Evolutionary conservation across 2,113 vertebrate genomes (phyloP), one percentile per base, ranked within the genome.

Genomic region (Okapia johnstoni): DNA sequence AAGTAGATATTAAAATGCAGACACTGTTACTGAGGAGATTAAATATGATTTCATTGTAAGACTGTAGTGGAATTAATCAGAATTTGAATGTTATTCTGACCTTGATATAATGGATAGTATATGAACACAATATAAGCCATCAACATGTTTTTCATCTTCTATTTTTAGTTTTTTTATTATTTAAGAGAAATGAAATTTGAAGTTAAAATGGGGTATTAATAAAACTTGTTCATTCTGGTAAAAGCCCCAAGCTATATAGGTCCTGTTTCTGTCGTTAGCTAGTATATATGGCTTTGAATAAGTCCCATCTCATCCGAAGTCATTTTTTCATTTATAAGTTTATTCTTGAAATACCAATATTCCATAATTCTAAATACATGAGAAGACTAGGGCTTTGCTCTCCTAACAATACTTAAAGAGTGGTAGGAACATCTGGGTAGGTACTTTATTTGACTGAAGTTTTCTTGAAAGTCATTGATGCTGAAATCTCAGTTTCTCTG

Each of bases 1-100:
- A 89, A 81, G 55, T 94, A 97, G 58, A 96, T 98, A 90, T 96
- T 93, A 70, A 55, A 95, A 95, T 85, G 61, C 12, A 4, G 16
- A 83, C 1, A 48, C 57, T 92, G 33, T 76, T 33, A 70, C 43
- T 80, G n/a, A 94, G 9, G 12, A 86, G 84, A 97, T 95, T 61
- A 94, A 60, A 77, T 58, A 57, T 57, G 61, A 28, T 89, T 96
- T 94, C 63, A 70, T 86, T 91, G 46, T 96, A 97, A 63, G 7
- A 88, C 13, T 54, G 58, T 57, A 70, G 4, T 87, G 23, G 96
- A 96, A 90, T 80, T 95, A 97, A 94, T 94, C 26, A 61, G 57
- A 85, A 28, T 86, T 88, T 81, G 93, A 91, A 89, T 97, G 50
- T 97, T 76, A 87, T 36, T 96, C 12, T 97, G 94, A 96, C 80